phyloP scores from a whole-genome alignment of 2,113 vertebrate species.

The Solea solea region DNA sequence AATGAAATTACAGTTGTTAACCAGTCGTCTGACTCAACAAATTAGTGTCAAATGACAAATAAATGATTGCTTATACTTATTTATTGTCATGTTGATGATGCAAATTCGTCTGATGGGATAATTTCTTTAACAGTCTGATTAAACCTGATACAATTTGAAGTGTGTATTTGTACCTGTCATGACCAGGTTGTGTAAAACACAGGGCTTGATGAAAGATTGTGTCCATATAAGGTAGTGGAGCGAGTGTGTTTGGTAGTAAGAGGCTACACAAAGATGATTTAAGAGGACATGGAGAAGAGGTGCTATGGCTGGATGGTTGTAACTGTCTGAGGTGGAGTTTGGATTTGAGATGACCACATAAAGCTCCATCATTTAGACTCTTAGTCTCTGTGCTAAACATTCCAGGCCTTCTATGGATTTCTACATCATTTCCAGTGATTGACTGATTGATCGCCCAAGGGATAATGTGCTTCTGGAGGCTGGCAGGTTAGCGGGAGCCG shows the following conservation, averaged over 20 bases:
- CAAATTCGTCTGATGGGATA: neutral
- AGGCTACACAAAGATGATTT: conserved; percentile 12
- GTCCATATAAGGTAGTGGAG: conserved; percentile 47
- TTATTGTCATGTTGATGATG: neutral
- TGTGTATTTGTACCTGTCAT: conserved; percentile 22
- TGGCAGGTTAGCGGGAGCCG: conserved; percentile 27
- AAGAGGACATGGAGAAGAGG: conserved; percentile 26
- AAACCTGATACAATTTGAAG: conserved; percentile 1
- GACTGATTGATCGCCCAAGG: conserved; percentile 11
- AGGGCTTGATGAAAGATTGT: neutral
- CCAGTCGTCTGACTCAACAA: neutral
- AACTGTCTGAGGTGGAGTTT: conserved; percentile 8
- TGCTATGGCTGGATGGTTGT: conserved; percentile 5
- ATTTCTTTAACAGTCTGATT: no score
- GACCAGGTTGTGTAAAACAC: neutral
- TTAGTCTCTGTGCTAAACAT: neutral
- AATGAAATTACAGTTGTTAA: neutral
- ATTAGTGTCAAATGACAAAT: neutral
- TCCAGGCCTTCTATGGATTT: conserved; percentile 37
- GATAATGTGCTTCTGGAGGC: conserved; percentile 11
- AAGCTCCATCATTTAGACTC: neutral
- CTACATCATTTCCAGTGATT: conserved; percentile 1
- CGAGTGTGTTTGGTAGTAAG: neutral
- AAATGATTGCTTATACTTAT: neutral
- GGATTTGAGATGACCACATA: conserved; percentile 5